Conservation (phyloP, 1,140 invertebrate species). For the Nephotettix cincticeps region DNA sequence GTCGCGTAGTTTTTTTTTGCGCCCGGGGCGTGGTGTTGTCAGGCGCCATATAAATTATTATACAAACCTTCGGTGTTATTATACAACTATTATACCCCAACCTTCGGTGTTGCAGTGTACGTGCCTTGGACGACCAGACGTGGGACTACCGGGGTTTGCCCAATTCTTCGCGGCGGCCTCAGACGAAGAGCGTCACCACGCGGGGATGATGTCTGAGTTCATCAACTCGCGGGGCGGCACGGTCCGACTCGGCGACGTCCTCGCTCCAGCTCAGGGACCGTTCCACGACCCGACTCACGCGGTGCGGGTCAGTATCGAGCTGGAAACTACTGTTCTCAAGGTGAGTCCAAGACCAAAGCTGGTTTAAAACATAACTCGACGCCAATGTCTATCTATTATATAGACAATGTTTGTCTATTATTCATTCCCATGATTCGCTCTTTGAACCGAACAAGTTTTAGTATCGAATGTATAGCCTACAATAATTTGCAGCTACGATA, state of each 20-base stretch:
- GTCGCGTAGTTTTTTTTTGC: neutral
- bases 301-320: constrained; percentile 63
- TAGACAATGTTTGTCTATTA: no score
- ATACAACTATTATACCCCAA: neutral
- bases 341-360: constrained; percentile 27
- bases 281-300: constrained; percentile 65
- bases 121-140: constrained; percentile 75
- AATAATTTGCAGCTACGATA: neutral
- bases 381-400: no score
- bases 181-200: constrained; percentile 74
- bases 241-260: constrained; percentile 55
- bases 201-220: constrained; percentile 71
- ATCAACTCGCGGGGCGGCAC: constrained; percentile 78
- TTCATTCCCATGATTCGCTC: neutral
- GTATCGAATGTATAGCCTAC: neutral
- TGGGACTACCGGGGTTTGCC: constrained; percentile 68
- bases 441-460: neutral
- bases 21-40: neutral
- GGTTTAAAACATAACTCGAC: neutral
- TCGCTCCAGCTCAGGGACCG: constrained; percentile 58
- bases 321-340: constrained; percentile 76
- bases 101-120: constrained; percentile 62
- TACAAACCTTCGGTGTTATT: neutral
- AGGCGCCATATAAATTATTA: neutral
- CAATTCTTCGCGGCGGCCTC: constrained; percentile 71